Evolutionary conservation across 2,113 vertebrate species (phyloP).

Genomic region (Petromus typicus): DNA sequence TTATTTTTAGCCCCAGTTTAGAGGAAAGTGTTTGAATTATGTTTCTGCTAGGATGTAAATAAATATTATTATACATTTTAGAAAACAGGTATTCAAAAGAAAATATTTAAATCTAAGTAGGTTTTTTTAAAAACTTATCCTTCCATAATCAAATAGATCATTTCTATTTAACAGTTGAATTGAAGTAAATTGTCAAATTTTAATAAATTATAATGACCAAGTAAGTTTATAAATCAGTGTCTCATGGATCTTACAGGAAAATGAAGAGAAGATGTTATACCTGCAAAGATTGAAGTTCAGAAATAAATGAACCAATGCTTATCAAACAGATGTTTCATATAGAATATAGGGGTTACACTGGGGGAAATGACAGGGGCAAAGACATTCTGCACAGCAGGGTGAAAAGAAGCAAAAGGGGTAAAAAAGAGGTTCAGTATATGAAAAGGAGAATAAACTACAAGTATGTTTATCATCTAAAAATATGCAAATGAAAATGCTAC

Average conservation of each 20-base stretch:
- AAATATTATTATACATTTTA: neutral
- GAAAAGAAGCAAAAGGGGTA: neutral
- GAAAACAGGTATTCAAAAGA: neutral
- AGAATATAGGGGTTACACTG: neutral
- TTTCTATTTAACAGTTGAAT: neutral
- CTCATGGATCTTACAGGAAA: neutral
- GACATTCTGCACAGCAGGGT: neutral
- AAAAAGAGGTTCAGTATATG: neutral
- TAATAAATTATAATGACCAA: neutral
- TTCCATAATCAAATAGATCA: neutral
- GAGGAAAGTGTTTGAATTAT: neutral
- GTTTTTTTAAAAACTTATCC: neutral
- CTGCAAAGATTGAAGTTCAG: neutral
- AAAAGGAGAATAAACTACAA: neutral
- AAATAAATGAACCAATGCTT: neutral
- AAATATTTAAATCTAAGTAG: neutral
- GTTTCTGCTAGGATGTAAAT: neutral
- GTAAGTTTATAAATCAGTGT: neutral
- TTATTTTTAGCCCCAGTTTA: neutral
- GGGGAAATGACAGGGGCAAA: neutral
- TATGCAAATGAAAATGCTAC: neutral
- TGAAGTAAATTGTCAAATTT: neutral
- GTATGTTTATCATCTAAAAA: neutral
- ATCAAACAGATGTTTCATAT: neutral
- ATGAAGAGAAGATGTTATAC: neutral